Evolutionary conservation across 2,113 vertebrate genomes (phyloP).

Genomic region (Rhadina sibilatrix): DNA sequence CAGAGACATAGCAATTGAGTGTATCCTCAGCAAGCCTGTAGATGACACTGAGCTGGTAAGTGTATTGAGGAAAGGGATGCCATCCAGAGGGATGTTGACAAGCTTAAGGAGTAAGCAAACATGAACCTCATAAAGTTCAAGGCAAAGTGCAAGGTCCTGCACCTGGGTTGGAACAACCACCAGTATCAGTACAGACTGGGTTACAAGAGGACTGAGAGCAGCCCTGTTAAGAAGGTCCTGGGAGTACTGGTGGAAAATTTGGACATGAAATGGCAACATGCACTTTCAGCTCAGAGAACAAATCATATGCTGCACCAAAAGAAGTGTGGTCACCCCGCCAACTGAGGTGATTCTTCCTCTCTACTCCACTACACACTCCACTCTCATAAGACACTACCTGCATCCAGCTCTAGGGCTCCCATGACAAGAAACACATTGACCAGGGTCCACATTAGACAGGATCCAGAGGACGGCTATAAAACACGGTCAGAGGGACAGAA

Average conservation of each 20-base stretch:
- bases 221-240: not conserved
- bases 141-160: not conserved
- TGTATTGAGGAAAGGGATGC: not conserved
- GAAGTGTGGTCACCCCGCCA: fast-evolving
- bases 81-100: not conserved
- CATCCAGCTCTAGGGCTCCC: not conserved
- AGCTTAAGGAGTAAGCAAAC: not conserved
- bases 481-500: not conserved
- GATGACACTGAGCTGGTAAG: not conserved
- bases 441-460: not conserved
- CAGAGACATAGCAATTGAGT: fast-evolving
- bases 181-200: not conserved
- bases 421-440: not conserved
- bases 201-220: not conserved
- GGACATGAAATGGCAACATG: fast-evolving
- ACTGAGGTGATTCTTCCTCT: not conserved
- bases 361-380: no score
- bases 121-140: not conserved
- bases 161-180: fast-evolving
- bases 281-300: not conserved
- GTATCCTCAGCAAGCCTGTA: not conserved
- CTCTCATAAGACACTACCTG: not conserved
- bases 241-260: not conserved
- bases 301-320: not conserved
- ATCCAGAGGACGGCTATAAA: not conserved